Evolutionary conservation across 2,888 invertebrate species (phyloP), one percentile per base, ranked within the genome.

Genomic region (Trissolcus brochymenae): DNA sequence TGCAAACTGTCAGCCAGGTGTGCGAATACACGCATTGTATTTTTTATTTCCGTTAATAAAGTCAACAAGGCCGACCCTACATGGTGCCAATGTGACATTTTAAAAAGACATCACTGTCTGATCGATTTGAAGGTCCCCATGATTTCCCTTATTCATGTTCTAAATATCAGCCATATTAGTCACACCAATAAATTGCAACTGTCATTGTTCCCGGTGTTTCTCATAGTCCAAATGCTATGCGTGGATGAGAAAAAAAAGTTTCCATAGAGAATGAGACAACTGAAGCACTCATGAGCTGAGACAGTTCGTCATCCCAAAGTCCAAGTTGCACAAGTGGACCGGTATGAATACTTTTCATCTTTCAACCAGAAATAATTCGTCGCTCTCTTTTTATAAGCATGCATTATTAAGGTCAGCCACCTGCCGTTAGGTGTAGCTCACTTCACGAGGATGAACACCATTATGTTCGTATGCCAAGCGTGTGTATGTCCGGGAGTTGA

Each of bases 391-490:
- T 62, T 74, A 29, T 82, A 81, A 80, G 79, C 81, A 81, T 59
- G 83, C 84, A 84, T 87, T 88, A 88, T 87, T 88, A 87, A 87
- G 87, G 87, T 87, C 87, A 89, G 87, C 88, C 88, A 89, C 88
- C 88, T 88, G 88, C 88, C 88, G 88, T 85, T 87, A 87, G 86
- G 87, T 87, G 85, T 84, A 87, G 85, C 86, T 87, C 87, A 83
- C 85, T 87, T 87, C 85, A 72, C 77, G 83, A 83, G 87, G 87
- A 88, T 87, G 87, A 87, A 87, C 85, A 86, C 86, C 84, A 87
- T 87, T 87, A 87, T 85, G 84, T 83, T 81, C 82, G 84, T 75
- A 72, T 80, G 81, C 81, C 82, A 77, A 80, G 82, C 77, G 78
- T 76, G 78, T 76, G 68, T 62, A 79, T 71, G 79, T 53, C 71